phyloP scores from a whole-genome alignment of 1,140 invertebrate genomes.

The Drosophila truncata region DNA sequence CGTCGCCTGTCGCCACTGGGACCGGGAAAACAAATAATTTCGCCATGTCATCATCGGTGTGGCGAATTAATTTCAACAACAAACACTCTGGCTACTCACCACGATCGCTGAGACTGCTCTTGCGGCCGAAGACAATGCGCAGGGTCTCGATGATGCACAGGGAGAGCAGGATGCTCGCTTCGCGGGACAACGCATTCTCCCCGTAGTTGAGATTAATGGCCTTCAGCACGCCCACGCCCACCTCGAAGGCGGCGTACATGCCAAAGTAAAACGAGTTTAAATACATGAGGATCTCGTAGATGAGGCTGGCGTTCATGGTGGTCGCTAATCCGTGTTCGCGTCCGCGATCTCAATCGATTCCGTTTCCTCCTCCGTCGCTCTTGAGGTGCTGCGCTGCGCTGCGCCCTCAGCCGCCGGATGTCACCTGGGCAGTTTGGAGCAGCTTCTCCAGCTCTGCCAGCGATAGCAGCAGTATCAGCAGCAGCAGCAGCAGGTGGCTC shows the following conservation, averaged over 20 bases:
- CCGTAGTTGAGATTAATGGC: conserved; percentile 91
- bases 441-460: conserved; percentile 34
- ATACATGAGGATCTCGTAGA: conserved; percentile 92
- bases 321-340: conserved; percentile 23
- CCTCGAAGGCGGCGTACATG: conserved; percentile 92
- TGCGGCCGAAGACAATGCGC: conserved; percentile 92
- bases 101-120: conserved; percentile 95
- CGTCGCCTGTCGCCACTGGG: conserved; percentile 35
- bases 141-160: conserved; percentile 92
- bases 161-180: conserved; percentile 91
- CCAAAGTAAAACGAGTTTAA: conserved; percentile 94
- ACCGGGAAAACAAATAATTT: conserved; percentile 52
- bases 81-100: conserved; percentile 85
- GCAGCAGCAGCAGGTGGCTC: conserved; percentile 73
- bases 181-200: conserved; percentile 89
- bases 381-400: conserved; percentile 26
- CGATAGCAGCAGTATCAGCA: conserved; percentile 29
- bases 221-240: conserved; percentile 92
- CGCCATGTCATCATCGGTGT: conserved; percentile 64
- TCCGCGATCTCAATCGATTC: conserved; percentile 9
- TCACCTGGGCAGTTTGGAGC: conserved; percentile 74
- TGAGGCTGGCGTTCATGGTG: conserved; percentile 89
- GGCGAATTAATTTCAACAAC: conserved; percentile 7
- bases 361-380: conserved; percentile 16
- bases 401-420: conserved; percentile 46